Evolutionary conservation across 2,888 invertebrate species (phyloP), one percentile per base, ranked within the genome.

Genomic region (Drosophila emarginata): DNA sequence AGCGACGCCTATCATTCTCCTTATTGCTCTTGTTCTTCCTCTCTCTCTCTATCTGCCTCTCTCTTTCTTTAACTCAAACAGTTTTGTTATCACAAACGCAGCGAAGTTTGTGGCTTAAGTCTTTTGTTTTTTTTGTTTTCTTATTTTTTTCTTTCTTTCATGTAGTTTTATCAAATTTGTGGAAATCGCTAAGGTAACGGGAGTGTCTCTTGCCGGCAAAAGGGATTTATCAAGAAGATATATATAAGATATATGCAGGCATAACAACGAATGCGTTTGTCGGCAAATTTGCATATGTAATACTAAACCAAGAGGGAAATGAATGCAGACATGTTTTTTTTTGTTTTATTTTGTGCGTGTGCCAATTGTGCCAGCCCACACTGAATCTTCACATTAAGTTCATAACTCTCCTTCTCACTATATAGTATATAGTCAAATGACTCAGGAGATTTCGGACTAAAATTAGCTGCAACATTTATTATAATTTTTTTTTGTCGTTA

Each of bases 91-190:
- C 77, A 74, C 18, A 52, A 21, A 21, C 45, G 18, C 45, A 45
- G n/a, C 60, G 67, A 68, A 79, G 83, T 87, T 87, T 61, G 87
- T 82, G 74, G 80, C 77, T 76, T 79, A 75, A 79, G 83, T 84
- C 82, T 78, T 87, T 87, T 68, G 86, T 87, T 74, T 74, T 66
- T 45, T 21, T 21, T 9, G 68, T 64, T 18, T 28, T 54, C n/a
- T 64, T 28, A 4, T 28, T 32, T 15, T 9, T 18, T 26, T 12
- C 6, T 52, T 26, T 52, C 9, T 32, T 54, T 53, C 32, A 11
- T 61, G 37, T 61, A 32, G 21, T 28, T 60, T 81, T 85, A 84
- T 84, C 87, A 79, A 71, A 61, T 84, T 74, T 76, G 80, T 87
- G 67, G 86, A 84, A 87, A 87, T 84, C 84, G 70, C 40, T 18